Base-by-base conservation (phyloP, 2,113 vertebrate genomes). In the Pyrgilauda ruficollis region DNA sequence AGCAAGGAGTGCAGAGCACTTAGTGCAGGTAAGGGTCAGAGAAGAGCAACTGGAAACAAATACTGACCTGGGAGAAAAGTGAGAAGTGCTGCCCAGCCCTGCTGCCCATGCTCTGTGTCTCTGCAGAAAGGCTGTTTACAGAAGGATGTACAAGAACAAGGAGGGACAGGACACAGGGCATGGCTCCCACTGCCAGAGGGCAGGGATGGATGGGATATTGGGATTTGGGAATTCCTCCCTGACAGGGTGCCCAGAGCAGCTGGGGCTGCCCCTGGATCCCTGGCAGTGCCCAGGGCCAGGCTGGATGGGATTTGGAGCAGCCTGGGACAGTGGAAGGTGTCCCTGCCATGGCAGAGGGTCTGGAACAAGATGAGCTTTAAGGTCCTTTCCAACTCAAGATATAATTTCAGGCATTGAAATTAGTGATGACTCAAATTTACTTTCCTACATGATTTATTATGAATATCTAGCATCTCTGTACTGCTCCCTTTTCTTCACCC, bases 301-400 rank as follows among this genome's bases (percentile, higher is more conserved):
- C 0, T 64, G 75, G 47, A 11, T 0, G 0, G 18, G 10, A 14
- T 6, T 56, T 1, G 41, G 69, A 53, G 1, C 16, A 33, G 0
- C 15, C 46, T 82, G n/a, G 46, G 16, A 20, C 1, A 15, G 24
- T n/a, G 39, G 18, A 0, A 47, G 8, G 5, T 8, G 39, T 27
- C 39, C 53, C 46, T 67, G 61, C 20, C 21, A 18, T 2, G 47
- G 17, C 13, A 10, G 13, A 4, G 9, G 4, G 2, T 26, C 46
- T 41, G 47, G 24, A 47, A n/a, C 11, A 5, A 3, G 16, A 13
- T 35, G 41, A 2, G 5, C 30, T 47, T 55, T 22, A 41, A 68
- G 12, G 9, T 47, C n/a, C 30, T 24, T 55, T 47, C 47, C n/a
- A 55, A 43, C 1, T 6, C 47, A 47, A 18, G 26, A 39, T 18